Evolutionary conservation across 2,888 invertebrate genomes (phyloP).

Genomic region (Euclidia mi): DNA sequence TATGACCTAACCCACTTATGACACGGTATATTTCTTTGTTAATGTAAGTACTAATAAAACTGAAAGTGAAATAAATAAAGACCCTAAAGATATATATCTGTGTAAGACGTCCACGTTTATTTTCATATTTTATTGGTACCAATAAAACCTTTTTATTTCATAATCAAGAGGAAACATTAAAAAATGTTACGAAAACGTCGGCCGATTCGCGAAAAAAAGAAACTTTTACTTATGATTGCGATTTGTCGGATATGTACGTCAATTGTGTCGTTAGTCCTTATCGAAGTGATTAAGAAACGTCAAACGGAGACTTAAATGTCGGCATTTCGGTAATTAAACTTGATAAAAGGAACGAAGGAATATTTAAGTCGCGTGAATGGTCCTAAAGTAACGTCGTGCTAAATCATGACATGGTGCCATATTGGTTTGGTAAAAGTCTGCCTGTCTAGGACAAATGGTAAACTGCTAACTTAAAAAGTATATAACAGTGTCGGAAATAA

Average conservation of each 20-base stretch:
- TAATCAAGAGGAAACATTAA: constrained; percentile 62
- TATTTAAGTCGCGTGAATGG: constrained; percentile 58
- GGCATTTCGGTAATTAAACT: constrained; percentile 47
- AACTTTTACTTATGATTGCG: constrained; percentile 53
- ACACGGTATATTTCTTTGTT: constrained; percentile 30
- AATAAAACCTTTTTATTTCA: constrained; percentile 54
- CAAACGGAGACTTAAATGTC: constrained; percentile 54
- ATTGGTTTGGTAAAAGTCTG: no score
- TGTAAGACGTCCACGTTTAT: constrained; percentile 17
- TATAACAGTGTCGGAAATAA: no score
- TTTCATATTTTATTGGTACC: constrained; percentile 24
- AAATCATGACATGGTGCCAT: neutral
- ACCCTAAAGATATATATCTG: constrained; percentile 18
- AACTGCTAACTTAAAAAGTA: no score
- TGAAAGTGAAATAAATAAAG: constrained; percentile 24
- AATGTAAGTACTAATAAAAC: constrained; percentile 13
- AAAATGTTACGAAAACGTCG: constrained; percentile 46
- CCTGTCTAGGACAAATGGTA: no score
- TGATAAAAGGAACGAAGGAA: constrained; percentile 45
- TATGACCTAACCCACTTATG: constrained; percentile 45
- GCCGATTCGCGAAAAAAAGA: constrained; percentile 44
- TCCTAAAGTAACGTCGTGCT: constrained; percentile 16
- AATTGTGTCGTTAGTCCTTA: constrained; percentile 59
- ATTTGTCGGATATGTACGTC: constrained; percentile 64
- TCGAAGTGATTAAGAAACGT: constrained; percentile 61